Evolutionary conservation across 2,797 vertebrate species (phyloP).

Genomic region (Eospalax fontanierii): DNA sequence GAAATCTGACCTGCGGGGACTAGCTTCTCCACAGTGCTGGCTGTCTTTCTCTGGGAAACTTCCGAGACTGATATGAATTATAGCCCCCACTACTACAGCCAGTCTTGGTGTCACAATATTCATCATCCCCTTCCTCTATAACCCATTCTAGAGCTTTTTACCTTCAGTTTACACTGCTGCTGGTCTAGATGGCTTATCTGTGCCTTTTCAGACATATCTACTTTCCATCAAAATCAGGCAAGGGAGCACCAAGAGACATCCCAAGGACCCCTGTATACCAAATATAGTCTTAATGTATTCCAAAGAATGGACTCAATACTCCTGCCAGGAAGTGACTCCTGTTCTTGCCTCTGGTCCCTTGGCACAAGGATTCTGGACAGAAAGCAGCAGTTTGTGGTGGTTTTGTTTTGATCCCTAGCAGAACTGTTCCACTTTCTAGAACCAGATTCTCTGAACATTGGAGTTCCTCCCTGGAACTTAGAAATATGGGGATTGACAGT

Average conservation of each 20-base stretch:
- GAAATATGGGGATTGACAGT: background rate
- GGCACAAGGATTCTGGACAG: background rate
- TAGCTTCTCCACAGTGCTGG: background rate
- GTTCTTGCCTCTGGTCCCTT: conserved; percentile 13
- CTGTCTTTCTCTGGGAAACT: conserved; percentile 33
- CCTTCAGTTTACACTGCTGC: background rate
- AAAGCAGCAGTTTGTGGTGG: conserved; percentile 1
- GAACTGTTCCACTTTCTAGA: background rate
- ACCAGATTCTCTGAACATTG: background rate
- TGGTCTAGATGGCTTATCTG: background rate
- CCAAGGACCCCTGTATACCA: background rate
- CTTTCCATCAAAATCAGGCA: conserved; percentile 12
- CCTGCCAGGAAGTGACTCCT: background rate
- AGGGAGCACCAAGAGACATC: background rate
- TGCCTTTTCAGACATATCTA: background rate
- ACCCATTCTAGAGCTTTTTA: background rate
- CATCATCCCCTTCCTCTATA: background rate
- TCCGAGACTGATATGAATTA: background rate
- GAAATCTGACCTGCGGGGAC: background rate
- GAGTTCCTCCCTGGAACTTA: background rate
- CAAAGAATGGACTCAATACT: background rate
- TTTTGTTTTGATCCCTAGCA: conserved; percentile 1
- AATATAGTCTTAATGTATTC: background rate
- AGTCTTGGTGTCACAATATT: background rate
- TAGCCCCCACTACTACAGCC: background rate